phyloP scores from a whole-genome alignment of 2,113 vertebrate species.

The Carassius auratus region DNA sequence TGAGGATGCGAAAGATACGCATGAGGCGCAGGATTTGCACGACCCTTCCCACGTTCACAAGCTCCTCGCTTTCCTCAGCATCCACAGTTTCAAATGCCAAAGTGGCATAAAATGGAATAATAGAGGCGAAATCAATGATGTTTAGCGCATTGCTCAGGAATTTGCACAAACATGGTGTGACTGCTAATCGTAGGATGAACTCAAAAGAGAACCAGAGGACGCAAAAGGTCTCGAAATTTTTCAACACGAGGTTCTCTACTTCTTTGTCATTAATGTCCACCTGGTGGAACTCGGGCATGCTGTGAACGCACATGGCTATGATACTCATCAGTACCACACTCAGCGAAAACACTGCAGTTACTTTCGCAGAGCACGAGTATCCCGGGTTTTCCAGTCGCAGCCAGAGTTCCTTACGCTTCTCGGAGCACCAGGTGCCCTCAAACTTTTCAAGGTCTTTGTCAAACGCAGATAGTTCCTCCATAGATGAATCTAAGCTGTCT shows the following conservation, averaged over 20 bases:
- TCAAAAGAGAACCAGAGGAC: conserved; percentile 90
- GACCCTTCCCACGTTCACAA: conserved; percentile 95
- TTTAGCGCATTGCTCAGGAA: conserved; percentile 90
- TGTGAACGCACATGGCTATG: conserved; percentile 92
- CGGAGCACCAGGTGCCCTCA: conserved; percentile 82
- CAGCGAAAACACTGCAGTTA: conserved; percentile 84
- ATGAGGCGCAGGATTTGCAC: conserved; percentile 92
- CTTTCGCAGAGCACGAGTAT: conserved; percentile 84
- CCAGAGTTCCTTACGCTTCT: conserved; percentile 87
- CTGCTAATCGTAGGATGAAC: conserved; percentile 82
- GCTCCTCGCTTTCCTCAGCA: conserved; percentile 83
- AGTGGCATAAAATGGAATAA: conserved; percentile 90
- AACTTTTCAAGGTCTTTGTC: conserved; percentile 87
- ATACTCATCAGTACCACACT: conserved; percentile 88
- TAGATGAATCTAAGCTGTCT: conserved; percentile 79
- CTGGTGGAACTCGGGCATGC: conserved; percentile 89
- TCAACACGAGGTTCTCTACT: conserved; percentile 80
- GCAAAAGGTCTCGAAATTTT: conserved; percentile 82
- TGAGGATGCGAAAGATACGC: conserved; percentile 94
- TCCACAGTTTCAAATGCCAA: conserved; percentile 81
- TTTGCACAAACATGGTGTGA: conserved; percentile 84
- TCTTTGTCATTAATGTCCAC: conserved; percentile 80
- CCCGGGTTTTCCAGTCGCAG: conserved; percentile 90
- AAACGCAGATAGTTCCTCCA: conserved; percentile 79
- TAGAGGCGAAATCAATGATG: conserved; percentile 89